These are phyloP conservation scores for Gadopsis bispinosus DNA, from an alignment of 2,797 vertebrate species.

Conservation along the genomic window DNA sequence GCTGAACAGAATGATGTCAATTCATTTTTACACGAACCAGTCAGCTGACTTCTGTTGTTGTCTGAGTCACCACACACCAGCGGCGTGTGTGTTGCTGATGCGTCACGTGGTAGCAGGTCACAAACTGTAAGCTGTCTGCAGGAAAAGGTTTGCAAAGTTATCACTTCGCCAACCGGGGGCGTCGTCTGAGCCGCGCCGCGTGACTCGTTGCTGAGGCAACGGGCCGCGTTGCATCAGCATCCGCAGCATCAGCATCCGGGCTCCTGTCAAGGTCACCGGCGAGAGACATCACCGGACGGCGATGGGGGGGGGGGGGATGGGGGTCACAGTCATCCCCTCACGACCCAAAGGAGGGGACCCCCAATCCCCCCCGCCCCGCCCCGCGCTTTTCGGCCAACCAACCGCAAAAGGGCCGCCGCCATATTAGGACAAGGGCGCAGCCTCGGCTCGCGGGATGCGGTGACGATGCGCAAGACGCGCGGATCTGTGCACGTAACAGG, in stretches of 20 bases:
- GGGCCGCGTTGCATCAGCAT: slow-evolving; percentile 67
- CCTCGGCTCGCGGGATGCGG: slow-evolving; percentile 52
- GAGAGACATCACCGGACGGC: slow-evolving; percentile 73
- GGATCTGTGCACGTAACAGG: slow-evolving; percentile 48
- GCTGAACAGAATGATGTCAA: background rate
- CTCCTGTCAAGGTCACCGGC: slow-evolving; percentile 78
- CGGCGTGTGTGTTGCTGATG: background rate
- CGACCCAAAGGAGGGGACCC: slow-evolving; percentile 9
- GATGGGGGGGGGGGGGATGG: slow-evolving; percentile 12
- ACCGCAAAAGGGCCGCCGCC: slow-evolving; percentile 29
- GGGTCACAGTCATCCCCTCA: background rate
- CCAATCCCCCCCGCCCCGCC: background rate
- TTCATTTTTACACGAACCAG: background rate
- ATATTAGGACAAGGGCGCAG: slow-evolving; percentile 46
- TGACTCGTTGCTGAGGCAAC: slow-evolving; percentile 53
- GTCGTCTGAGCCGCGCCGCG: background rate
- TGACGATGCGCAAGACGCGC: slow-evolving; percentile 51
- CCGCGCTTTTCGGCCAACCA: slow-evolving; percentile 29
- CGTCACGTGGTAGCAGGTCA: background rate
- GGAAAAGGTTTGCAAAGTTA: background rate
- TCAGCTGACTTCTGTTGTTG: slow-evolving; percentile 41
- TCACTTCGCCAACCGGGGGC: background rate
- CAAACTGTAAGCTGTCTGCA: background rate
- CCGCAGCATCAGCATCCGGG: slow-evolving; percentile 53
- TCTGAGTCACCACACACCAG: slow-evolving; percentile 19